These are phyloP conservation scores for Hydrochoerus hydrochaeris DNA, from an alignment of 2,113 vertebrate species.

Conservation along the genomic window DNA sequence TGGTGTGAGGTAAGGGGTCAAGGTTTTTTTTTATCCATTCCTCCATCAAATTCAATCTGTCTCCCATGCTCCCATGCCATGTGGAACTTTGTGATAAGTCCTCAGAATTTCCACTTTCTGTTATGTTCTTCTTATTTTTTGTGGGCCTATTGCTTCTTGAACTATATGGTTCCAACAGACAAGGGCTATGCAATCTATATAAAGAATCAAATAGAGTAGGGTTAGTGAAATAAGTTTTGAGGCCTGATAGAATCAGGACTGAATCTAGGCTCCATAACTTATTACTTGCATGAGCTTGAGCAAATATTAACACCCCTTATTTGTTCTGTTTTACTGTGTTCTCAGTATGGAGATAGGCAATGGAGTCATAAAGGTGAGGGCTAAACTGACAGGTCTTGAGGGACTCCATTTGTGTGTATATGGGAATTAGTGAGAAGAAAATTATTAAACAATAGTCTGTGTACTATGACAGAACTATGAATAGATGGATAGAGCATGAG, in stretches of 20 bases:
- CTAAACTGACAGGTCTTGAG: neutral
- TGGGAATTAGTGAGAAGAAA: neutral
- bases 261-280: neutral
- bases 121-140: neutral
- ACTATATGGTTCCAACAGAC: neutral
- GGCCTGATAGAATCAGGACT: neutral
- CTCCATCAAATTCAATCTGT: neutral
- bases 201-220: neutral
- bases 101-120: neutral
- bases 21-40: neutral
- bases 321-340: neutral
- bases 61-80: neutral
- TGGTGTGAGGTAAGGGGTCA: neutral
- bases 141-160: neutral
- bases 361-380: neutral
- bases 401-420: neutral
- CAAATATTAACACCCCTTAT: neutral
- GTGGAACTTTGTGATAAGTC: neutral
- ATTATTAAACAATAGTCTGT: neutral
- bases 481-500: neutral
- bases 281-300: neutral
- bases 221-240: neutral
- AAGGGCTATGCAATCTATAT: neutral
- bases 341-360: neutral
- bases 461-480: neutral